Base-by-base conservation (phyloP, 2,113 vertebrate species). In the Egretta garzetta region DNA sequence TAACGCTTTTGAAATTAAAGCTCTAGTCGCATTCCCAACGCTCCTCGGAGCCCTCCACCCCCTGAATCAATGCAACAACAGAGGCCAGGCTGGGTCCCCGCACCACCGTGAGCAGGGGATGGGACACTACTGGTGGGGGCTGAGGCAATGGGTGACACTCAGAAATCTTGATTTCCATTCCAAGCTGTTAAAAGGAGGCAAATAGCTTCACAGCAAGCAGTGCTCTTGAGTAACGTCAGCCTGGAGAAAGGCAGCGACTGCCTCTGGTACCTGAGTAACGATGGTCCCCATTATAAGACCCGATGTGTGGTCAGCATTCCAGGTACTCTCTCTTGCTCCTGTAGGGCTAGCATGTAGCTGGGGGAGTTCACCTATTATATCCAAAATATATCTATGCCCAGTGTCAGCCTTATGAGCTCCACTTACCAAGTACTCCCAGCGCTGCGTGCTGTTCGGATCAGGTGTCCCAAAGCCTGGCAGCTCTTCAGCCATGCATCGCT, bases 81-180 rank as follows among this genome's bases (percentile, higher is more conserved):
- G 18, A 27, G 21, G 21, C 18, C 37, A 56, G 39, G n/a, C 33
- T 41, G 39, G 22, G 15, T 4, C 33, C 30, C 41, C 8, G 3
- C 47, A 23, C 9, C 1, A 1, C 33, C 17, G 33, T 6, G 7
- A 30, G n/a, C 4, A 0, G 21, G 37, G 39, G 14, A 14, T 0
- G 0, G 62, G 55, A 45, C 11, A 4, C 32, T 32, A 27, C 49
- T 0, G 1, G 23, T 14, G 49, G 28, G 9, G 24, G 14, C 72
- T 59, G n/a, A 6, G 28, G 39, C 27, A 6, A 13, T 8, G n/a
- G 32, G 19, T 8, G n/a, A 32, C 24, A n/a, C 14, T 6, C 63
- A 76, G 63, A 66, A 53, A 41, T 14, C 47, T 15, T 26, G 21
- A 4, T 8, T 1, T 72, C 43, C 8, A 0, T 33, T 43, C 64